phyloP scores from a whole-genome alignment of 2,888 invertebrate species.

The Pollenia angustigena region DNA sequence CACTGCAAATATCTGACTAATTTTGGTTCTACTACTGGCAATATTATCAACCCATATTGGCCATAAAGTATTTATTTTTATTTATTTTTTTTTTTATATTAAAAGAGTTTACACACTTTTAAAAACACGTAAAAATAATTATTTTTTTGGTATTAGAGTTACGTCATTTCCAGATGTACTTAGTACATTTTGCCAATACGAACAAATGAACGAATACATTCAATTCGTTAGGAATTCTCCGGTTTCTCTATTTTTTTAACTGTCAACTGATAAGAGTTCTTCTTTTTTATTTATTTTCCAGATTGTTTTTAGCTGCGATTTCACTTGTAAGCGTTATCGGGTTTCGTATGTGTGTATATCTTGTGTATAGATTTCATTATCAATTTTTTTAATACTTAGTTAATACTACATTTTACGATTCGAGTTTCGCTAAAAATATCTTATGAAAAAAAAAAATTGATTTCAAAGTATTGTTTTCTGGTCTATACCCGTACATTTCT shows the following conservation, averaged over 20 bases:
- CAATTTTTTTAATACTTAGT: conserved; percentile 19
- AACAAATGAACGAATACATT: not conserved
- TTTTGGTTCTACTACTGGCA: conserved; percentile 35
- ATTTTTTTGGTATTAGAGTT: conserved; percentile 52
- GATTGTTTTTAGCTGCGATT: conserved; percentile 27
- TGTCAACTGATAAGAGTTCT: conserved; percentile 59
- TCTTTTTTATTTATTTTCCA: conserved; percentile 15
- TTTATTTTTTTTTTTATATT: conserved; percentile 19
- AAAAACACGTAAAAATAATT: not conserved
- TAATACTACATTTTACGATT: not conserved
- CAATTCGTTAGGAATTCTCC: conserved; percentile 53
- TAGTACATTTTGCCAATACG: not conserved
- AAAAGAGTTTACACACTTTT: not conserved
- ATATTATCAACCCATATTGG: conserved; percentile 54
- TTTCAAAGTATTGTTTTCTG: not conserved
- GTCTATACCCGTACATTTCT: too few relatives aligned
- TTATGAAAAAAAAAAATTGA: not conserved
- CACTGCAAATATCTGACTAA: conserved; percentile 66
- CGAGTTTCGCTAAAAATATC: conserved; percentile 6
- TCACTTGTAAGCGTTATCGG: conserved; percentile 44
- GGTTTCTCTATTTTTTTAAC: not conserved
- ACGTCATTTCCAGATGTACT: conserved; percentile 61
- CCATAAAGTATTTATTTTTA: conserved; percentile 35
- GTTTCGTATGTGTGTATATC: conserved; percentile 27
- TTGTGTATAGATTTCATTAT: conserved; percentile 54